phyloP scores from a whole-genome alignment of 2,797 vertebrate genomes.

The Eidolon dupreanum region DNA sequence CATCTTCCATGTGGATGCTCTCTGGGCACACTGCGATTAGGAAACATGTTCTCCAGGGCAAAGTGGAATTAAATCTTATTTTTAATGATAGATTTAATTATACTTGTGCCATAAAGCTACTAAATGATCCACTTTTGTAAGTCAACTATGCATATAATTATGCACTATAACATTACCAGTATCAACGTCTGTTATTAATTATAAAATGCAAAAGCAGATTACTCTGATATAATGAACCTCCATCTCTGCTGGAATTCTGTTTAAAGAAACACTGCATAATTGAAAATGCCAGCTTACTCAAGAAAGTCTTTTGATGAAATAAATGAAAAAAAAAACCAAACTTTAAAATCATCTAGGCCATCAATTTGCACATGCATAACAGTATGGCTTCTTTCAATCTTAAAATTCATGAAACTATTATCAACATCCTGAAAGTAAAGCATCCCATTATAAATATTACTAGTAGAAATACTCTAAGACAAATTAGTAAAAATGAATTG shows the following conservation, averaged over 20 bases:
- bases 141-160: conserved; percentile 59
- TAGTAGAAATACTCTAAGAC: neutral
- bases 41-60: conserved; percentile 19
- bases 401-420: neutral
- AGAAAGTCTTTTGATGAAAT: conserved; percentile 18
- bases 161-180: conserved; percentile 3
- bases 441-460: neutral
- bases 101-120: conserved; percentile 51
- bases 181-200: conserved; percentile 50
- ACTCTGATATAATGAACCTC: neutral
- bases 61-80: conserved; percentile 56
- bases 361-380: neutral
- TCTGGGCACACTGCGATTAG: neutral
- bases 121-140: conserved; percentile 57
- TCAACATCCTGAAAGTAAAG: neutral
- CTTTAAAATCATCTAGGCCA: neutral
- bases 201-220: conserved; percentile 48
- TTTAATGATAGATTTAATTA: conserved; percentile 60
- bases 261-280: neutral
- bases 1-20: neutral
- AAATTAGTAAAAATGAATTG: neutral
- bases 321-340: neutral
- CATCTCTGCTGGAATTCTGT: neutral
- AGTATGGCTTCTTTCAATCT: neutral
- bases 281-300: neutral